Base-by-base conservation (phyloP, 2,113 vertebrate genomes). In the Cyrtonyx montezumae region DNA sequence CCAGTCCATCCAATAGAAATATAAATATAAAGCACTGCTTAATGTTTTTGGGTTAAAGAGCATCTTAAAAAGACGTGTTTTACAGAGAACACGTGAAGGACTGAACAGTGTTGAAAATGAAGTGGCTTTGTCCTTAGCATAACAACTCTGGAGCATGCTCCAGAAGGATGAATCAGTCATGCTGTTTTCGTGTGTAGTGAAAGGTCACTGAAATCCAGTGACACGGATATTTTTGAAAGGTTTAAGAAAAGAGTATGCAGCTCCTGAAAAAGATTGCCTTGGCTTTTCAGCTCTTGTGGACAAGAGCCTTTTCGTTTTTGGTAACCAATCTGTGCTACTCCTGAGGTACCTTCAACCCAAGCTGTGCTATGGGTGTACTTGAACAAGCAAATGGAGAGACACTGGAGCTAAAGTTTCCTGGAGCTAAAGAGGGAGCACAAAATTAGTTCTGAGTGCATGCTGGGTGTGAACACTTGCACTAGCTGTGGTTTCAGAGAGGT, bases 151-250 rank as follows among this genome's bases (percentile, higher is more conserved):
- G 28, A 70, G 15, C 43, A 40, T 67, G 63, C 22, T 70, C 37
- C 81, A 82, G 68, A 26, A 46, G 45, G 49, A 21, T 79, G 90
- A 82, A 63, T 67, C 70, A 82, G 23, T 79, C 25, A 4, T 20
- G 28, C 25, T 37, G 17, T 78, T 84, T 70, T 74, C 11, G 82
- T 16, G 11, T 68, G 70, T 15, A 23, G 68, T 51, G 61, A 70
- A 74, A 91, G 32, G 34, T 87, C 42, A 62, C 40, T 82, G 78
- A 70, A 87, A 84, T 90, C 91, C 30, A 53, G 11, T 78, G 71
- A 21, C 26, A 10, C 8, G 25, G 2, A 4, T 63, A 6, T 80
- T 61, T 87, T 88, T 80, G 26, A 48, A 48, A 45, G 20, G 15
- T 56, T 90, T 70, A 4, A 20, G 70, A 65, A 83, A 70, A 28